phyloP scores from a whole-genome alignment of 2,797 vertebrate genomes.

The Amphiprion clarkii region DNA sequence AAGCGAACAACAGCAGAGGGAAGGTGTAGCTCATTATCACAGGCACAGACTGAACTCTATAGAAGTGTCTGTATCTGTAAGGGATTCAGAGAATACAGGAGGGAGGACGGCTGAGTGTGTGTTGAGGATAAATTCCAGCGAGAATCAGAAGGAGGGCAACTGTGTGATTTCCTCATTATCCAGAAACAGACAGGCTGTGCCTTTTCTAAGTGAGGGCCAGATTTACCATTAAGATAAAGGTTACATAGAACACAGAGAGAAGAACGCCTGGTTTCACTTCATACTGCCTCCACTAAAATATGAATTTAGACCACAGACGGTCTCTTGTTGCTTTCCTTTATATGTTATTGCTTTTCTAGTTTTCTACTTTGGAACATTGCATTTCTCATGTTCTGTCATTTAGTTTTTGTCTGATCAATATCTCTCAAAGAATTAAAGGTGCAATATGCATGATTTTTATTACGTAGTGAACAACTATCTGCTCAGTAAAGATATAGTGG shows the following conservation, averaged over 20 bases:
- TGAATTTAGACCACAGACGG: neutral
- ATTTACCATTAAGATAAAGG: slow-evolving; percentile 28
- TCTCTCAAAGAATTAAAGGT: too few species aligned
- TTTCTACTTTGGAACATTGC: too few species aligned
- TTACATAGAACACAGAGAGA: slow-evolving; percentile 1
- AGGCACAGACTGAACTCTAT: slow-evolving; percentile 2
- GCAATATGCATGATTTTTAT: too few species aligned
- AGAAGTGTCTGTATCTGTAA: slow-evolving; percentile 12
- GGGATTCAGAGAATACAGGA: neutral
- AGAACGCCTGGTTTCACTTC: neutral
- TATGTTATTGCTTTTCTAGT: too few species aligned
- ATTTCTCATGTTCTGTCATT: too few species aligned
- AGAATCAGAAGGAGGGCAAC: slow-evolving; percentile 2
- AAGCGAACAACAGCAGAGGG: slow-evolving; percentile 45
- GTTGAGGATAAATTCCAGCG: neutral
- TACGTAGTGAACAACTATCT: too few species aligned
- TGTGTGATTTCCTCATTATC: slow-evolving; percentile 41
- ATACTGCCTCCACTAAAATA: slow-evolving; percentile 2
- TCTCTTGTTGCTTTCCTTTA: too few species aligned
- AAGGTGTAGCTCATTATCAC: slow-evolving; percentile 59
- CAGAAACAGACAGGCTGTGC: slow-evolving; percentile 17
- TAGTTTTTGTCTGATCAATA: too few species aligned
- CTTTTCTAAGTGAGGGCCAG: slow-evolving; percentile 32
- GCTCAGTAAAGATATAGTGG: too few species aligned
- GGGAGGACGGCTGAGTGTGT: neutral